Base-by-base conservation (phyloP, 2,888 invertebrate species). In the Osedax fenrisi region DNA sequence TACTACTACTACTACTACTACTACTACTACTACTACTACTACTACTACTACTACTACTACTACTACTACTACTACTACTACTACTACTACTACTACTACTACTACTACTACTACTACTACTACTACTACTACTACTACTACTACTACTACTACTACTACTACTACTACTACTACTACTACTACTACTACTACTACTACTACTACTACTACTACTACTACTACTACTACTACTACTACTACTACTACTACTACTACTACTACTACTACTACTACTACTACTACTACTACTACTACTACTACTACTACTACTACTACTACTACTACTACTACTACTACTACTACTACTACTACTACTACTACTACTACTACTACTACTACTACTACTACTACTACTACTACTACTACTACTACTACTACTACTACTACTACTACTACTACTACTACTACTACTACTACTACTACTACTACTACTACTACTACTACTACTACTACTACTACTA, bases 1-100 rank as follows among this genome's bases (percentile, higher is more conserved):
- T 56, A 56, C 56, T 56, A 56, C 56, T 56, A 56, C 56, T 56
- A 56, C 56, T 56, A 56, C 56, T 56, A 56, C 56, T 56, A 56
- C 56, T 56, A 56, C 56, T 56, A 56, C 56, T 56, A 56, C 56
- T 56, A 56, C 56, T 56, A 56, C 56, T 56, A 56, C 56, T 56
- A 56, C 56, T 56, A 56, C 56, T 56, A 56, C 56, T 56, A 56
- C 56, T 56, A 56, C 56, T 56, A 56, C 56, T 56, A 56, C 56
- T 56, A 56, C 56, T 56, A 56, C 56, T 56, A 56, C 56, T 56
- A 56, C 56, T 56, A 56, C 56, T 56, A 56, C 56, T 56, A 56
- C 56, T 56, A 56, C 56, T 56, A 56, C 56, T 56, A 56, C 56
- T 56, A 56, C 56, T 56, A 56, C 56, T 56, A 56, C 56, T 56